Percentiles rank a stretch among this genome's conserved stretches.
These are phyloP conservation scores for Myrmecophaga tridactyla DNA, from an alignment of 2,113 vertebrate genomes.

Conservation along the genomic window DNA sequence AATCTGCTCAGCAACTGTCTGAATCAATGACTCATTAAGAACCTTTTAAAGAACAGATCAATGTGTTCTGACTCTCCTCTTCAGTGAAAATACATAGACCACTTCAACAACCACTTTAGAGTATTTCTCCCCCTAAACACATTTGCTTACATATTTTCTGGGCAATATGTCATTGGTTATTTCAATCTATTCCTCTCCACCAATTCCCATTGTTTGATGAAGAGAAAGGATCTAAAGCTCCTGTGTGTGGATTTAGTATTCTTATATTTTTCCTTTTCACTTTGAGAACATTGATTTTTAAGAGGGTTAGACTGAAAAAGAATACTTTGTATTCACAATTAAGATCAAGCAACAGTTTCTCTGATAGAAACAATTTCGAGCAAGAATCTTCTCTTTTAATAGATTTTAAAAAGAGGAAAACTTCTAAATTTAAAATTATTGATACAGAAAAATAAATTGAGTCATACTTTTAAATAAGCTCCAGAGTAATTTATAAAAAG, in stretches of 20 bases:
- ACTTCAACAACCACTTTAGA: background rate
- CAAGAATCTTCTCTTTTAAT: no score
- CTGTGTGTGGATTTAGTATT: background rate
- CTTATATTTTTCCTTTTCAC: background rate
- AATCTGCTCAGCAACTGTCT: background rate
- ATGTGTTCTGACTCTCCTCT: conserved; percentile 1
- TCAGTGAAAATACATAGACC: background rate
- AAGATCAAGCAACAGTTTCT: background rate
- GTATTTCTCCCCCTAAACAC: background rate
- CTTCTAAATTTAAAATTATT: background rate
- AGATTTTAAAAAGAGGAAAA: no score
- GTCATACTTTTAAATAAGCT: background rate
- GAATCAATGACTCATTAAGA: conserved; percentile 64
- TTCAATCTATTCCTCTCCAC: background rate
- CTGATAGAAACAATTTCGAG: background rate
- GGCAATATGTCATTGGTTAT: background rate
- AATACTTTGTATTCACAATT: background rate
- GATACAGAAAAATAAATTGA: background rate
- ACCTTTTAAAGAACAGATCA: conserved; percentile 58
- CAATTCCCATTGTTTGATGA: background rate
- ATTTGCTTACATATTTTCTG: background rate
- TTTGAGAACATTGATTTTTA: conserved; percentile 20
- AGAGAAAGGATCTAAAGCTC: background rate
- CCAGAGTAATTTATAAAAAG: background rate
- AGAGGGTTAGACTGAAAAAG: background rate